Evolutionary conservation across 2,888 invertebrate species (phyloP), one percentile per base, ranked within the genome.

Genomic region (Ochropleura leucogaster): DNA sequence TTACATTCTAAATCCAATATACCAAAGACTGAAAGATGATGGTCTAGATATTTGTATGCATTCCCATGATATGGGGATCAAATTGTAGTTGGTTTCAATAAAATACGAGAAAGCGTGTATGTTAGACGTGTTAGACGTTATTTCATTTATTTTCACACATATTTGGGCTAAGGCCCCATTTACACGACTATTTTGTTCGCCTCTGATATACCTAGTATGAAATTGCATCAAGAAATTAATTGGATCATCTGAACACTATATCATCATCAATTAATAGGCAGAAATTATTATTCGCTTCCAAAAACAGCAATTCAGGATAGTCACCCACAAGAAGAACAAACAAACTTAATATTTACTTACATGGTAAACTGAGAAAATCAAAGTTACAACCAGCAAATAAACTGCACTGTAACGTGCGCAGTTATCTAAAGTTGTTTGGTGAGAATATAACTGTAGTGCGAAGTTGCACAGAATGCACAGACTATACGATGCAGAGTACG

Each of bases 341-440:
- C 8, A 44, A 44, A 42, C 42, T 62, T 42, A n/a, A 30, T n/a
- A 64, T 44, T 51, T 57, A 66, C 47, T 51, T 47, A 69, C 42
- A 63, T 18, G 49, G 53, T 14, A 51, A 20, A 40, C 46, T 60
- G 60, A 66, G 51, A 65, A 71, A 71, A 82, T 80, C 30, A 59
- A 55, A 75, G 65, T 76, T 62, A 68, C 47, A 71, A 64, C 72
- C 42, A 72, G 40, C 51, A 20, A 76, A 77, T 77, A 77, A 79
- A 80, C 72, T 72, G 69, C 47, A 60, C 40, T 55, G 81, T 68
- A 78, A 73, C 77, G 49, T 72, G 57, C 72, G 55, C 68, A 70
- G 81, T 80, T 84, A 80, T 77, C 66, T 84, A 77, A 77, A 84
- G 77, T 73, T 84, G 82, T 84, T 84, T 72, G 77, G 67, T 72